These are phyloP conservation scores for Pterostichus niger DNA, from an alignment of 2,888 invertebrate genomes.

Conservation along the genomic window DNA sequence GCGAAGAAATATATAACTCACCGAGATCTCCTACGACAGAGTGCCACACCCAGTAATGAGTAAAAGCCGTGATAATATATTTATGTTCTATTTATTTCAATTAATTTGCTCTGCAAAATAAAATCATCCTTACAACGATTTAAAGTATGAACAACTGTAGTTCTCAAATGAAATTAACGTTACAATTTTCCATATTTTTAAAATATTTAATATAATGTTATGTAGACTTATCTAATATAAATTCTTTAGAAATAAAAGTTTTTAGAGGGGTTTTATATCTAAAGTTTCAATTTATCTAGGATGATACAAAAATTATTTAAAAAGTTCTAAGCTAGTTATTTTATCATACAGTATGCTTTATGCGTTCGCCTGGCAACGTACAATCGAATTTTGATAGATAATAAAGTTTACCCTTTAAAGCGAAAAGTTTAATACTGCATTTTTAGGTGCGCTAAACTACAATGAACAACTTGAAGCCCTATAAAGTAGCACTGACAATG, in stretches of 20 bases:
- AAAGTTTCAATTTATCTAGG: slow-evolving; percentile 19
- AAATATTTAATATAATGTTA: too few species aligned
- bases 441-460: slow-evolving; percentile 30
- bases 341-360: background rate
- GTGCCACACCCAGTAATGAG: too few species aligned
- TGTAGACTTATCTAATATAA: too few species aligned
- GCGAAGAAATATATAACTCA: too few species aligned
- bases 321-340: slow-evolving; percentile 19
- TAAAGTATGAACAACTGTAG: too few species aligned
- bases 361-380: slow-evolving; percentile 8
- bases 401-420: slow-evolving; percentile 34
- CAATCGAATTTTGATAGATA: slow-evolving; percentile 45
- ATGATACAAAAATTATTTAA: slow-evolving; percentile 38
- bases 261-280: background rate
- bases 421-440: slow-evolving; percentile 35
- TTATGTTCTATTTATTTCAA: too few species aligned
- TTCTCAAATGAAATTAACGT: too few species aligned
- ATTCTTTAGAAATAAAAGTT: background rate
- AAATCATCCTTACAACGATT: too few species aligned
- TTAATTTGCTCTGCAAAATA: too few species aligned
- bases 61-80: too few species aligned
- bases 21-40: too few species aligned
- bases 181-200: too few species aligned
- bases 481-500: slow-evolving; percentile 6
- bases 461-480: slow-evolving; percentile 33